Evolutionary conservation across 2,797 vertebrate species (phyloP).

Genomic region (Rhinella marina): DNA sequence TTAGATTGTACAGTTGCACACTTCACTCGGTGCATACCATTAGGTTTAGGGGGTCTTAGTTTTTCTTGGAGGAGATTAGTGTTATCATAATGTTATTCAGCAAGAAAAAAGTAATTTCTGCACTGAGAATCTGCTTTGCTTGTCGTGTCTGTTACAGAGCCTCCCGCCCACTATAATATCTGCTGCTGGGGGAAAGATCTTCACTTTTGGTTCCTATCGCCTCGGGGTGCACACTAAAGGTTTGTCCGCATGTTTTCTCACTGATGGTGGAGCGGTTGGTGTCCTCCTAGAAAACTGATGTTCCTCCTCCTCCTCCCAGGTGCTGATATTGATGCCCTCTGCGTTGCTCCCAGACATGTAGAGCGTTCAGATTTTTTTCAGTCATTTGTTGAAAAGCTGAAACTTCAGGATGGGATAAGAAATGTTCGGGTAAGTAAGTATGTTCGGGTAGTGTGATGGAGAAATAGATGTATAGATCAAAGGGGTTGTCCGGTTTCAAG

Average conservation of each 20-base stretch:
- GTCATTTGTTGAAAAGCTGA: conserved; percentile 95
- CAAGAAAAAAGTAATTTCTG: too few species aligned
- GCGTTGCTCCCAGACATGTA: conserved; percentile 93
- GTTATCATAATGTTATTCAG: too few species aligned
- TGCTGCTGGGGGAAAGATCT: conserved; percentile 92
- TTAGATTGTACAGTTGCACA: too few species aligned
- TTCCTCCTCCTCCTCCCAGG: conserved; percentile 74
- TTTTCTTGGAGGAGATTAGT: too few species aligned
- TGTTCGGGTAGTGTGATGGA: too few species aligned
- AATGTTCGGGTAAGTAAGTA: conserved; percentile 88
- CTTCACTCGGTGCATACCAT: too few species aligned
- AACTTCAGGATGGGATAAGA: conserved; percentile 89
- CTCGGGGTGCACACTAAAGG: conserved; percentile 99
- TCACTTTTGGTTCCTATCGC: conserved; percentile 97
- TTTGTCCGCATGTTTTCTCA: conserved; percentile 66
- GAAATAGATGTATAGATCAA: too few species aligned
- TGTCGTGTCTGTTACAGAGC: conserved; percentile 75
- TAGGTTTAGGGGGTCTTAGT: too few species aligned
- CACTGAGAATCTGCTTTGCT: background rate
- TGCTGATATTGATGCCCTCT: conserved; percentile 96
- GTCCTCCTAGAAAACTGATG: background rate
- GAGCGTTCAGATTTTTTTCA: conserved; percentile 95
- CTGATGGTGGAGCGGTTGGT: background rate
- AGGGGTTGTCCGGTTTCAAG: too few species aligned
- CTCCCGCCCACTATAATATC: conserved; percentile 84